Conservation (phyloP, 2,113 vertebrate species). For the Corydoras maculifer region DNA sequence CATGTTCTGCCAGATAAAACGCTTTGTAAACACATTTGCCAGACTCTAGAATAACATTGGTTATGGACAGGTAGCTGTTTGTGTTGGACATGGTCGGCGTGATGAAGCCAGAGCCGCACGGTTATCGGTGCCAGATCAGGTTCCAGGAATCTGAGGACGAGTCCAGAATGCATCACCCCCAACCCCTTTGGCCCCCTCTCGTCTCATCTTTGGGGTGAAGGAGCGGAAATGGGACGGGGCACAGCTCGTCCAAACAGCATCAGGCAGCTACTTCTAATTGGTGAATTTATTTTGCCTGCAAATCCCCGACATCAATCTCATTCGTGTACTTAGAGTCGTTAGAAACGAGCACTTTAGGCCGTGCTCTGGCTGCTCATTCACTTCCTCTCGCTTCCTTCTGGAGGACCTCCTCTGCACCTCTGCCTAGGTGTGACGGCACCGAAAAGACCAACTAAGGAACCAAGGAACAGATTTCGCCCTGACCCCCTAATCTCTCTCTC, state of each 20-base stretch:
- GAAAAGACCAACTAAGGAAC: slow-evolving; percentile 80
- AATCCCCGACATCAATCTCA: slow-evolving; percentile 42
- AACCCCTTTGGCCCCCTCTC: not conserved
- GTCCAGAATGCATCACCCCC: slow-evolving; percentile 25
- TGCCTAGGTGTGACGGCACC: slow-evolving; percentile 61
- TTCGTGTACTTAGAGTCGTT: slow-evolving; percentile 45
- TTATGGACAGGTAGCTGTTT: slow-evolving; percentile 12
- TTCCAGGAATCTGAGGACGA: slow-evolving; percentile 36
- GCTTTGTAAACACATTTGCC: slow-evolving; percentile 13
- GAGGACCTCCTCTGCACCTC: slow-evolving; percentile 69
- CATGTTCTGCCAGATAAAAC: slow-evolving; percentile 24
- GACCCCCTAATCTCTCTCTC: slow-evolving; percentile 77
- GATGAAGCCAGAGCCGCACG: not conserved
- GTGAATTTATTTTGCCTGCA: slow-evolving; percentile 37
- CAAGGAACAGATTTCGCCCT: slow-evolving; percentile 68
- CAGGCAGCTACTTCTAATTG: slow-evolving; percentile 41
- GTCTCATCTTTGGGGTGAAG: not conserved
- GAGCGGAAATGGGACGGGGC: slow-evolving; percentile 14
- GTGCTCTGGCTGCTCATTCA: slow-evolving; percentile 18
- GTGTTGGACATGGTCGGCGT: slow-evolving; percentile 4
- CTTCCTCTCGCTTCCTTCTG: not conserved
- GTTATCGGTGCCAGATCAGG: slow-evolving; percentile 32
- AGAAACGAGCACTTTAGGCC: slow-evolving; percentile 44
- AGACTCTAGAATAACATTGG: slow-evolving; percentile 29
- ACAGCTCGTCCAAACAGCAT: slow-evolving; percentile 34